These are phyloP conservation scores for Notarius lentiginosus DNA, from an alignment of 2,113 vertebrate species.

Conservation along the genomic window DNA sequence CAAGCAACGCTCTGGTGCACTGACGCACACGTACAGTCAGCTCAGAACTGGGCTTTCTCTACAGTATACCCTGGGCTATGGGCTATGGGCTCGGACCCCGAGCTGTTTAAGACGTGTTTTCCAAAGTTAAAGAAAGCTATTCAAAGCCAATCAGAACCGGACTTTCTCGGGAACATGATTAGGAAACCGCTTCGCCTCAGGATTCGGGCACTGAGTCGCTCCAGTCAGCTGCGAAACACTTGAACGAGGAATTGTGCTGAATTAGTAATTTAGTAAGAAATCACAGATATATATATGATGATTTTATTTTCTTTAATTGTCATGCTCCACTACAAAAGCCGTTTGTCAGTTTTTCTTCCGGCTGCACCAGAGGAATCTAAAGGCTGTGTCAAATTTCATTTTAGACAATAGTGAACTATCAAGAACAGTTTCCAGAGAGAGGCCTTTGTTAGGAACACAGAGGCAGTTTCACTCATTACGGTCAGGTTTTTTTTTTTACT, in stretches of 20 bases:
- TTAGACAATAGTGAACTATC: slow-evolving; percentile 20
- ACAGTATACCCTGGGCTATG: background rate
- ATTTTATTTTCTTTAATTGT: no score
- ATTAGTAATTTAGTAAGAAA: background rate
- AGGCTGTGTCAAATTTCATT: slow-evolving; percentile 24
- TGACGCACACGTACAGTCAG: background rate
- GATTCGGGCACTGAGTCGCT: background rate
- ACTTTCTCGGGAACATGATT: background rate
- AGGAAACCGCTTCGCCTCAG: background rate
- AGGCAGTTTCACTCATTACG: background rate
- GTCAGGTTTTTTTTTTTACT: background rate
- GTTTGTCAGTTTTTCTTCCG: background rate
- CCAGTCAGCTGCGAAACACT: background rate
- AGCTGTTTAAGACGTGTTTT: background rate
- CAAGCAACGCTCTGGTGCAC: background rate
- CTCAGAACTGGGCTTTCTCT: background rate
- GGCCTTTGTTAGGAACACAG: slow-evolving; percentile 12
- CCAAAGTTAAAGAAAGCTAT: background rate
- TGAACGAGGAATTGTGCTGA: background rate
- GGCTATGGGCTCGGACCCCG: no score
- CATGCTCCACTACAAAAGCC: background rate
- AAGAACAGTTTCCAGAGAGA: background rate
- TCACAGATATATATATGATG: background rate
- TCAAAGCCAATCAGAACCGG: background rate
- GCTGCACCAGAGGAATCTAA: background rate